phyloP scores from a whole-genome alignment of 2,888 invertebrate species.

The Morpho achilles region DNA sequence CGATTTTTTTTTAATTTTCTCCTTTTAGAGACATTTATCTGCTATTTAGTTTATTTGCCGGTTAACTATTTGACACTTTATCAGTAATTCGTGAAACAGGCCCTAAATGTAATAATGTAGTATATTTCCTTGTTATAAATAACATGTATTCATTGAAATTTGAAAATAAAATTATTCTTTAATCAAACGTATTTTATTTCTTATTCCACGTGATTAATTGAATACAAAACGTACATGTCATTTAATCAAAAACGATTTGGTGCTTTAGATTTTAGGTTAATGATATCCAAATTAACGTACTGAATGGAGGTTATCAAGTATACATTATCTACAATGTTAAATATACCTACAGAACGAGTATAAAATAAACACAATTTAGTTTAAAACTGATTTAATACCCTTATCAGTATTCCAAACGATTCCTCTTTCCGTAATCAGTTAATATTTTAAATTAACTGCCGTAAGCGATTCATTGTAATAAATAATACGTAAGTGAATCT shows the following conservation, averaged over 20 bases:
- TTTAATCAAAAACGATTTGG: neutral
- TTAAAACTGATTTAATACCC: constrained; percentile 1
- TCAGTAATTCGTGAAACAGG: no score
- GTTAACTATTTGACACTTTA: no score
- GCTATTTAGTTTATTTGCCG: no score
- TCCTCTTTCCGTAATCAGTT: neutral
- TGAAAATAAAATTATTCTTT: constrained; percentile 1
- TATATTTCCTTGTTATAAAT: neutral
- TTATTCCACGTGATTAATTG: neutral
- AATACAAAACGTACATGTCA: no score
- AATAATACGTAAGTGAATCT: no score
- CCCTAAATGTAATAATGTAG: no score
- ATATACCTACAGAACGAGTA: constrained; percentile 1
- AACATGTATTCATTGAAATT: constrained; percentile 5
- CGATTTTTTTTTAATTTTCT: no score
- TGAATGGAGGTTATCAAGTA: constrained; percentile 7
- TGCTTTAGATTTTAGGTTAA: constrained; percentile 8
- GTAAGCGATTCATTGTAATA: no score
- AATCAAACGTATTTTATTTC: constrained; percentile 4
- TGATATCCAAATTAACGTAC: constrained; percentile 2
- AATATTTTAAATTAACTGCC: neutral
- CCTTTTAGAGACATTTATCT: no score
- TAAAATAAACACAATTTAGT: constrained; percentile 1
- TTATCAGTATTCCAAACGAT: neutral
- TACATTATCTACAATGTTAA: neutral